Conservation (phyloP, 2,888 invertebrate genomes). For the Smittia sp. region DNA sequence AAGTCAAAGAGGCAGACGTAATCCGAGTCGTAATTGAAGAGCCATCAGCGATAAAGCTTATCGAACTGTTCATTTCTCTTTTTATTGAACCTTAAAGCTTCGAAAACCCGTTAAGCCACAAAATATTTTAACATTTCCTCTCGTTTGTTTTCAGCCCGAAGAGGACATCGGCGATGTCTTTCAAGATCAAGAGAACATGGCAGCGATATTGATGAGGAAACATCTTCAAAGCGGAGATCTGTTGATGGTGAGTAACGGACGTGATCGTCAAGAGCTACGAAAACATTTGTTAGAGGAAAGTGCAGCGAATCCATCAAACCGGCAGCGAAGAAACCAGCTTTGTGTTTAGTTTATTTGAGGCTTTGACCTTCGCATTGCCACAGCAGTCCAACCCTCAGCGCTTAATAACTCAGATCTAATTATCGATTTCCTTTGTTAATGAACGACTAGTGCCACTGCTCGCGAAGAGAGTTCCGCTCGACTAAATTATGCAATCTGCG, state of each 20-base stretch:
- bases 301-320: not conserved
- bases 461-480: not conserved
- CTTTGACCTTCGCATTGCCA: not conserved
- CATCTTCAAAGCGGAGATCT: constrained; percentile 75
- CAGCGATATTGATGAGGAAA: constrained; percentile 79
- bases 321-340: too few relatives aligned
- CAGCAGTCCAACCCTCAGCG: not conserved
- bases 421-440: constrained; percentile 18
- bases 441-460: not conserved
- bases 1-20: not conserved
- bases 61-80: not conserved
- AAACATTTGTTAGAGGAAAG: too few relatives aligned
- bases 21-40: not conserved
- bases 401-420: not conserved
- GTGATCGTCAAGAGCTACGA: too few relatives aligned
- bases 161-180: constrained; percentile 81
- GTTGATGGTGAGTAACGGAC: constrained; percentile 71
- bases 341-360: too few relatives aligned
- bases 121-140: not conserved
- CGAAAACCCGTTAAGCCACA: not conserved
- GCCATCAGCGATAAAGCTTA: not conserved
- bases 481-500: not conserved
- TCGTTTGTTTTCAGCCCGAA: constrained; percentile 51
- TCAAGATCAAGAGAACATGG: constrained; percentile 82
- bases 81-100: not conserved